phyloP scores from a whole-genome alignment of 1,140 invertebrate species.

The Apis mellifera region Amel_HAv3.1 CM009931.2:27036001-27036500 shows the following conservation, averaged over 20 bases:
- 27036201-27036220: background rate
- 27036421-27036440: too few species aligned
- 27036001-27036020: conserved; percentile 70
- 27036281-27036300: too few species aligned
- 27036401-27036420: too few species aligned
- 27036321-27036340: too few species aligned
- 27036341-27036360: too few species aligned
- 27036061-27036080: conserved; percentile 53
- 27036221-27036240: background rate
- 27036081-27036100: conserved; percentile 57
- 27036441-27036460: background rate
- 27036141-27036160: conserved; percentile 56
- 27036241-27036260: too few species aligned
- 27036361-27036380: too few species aligned
- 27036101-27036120: conserved; percentile 62
- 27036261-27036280: too few species aligned
- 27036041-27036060: conserved; percentile 75
- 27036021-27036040: conserved; percentile 78
- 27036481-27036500: background rate
- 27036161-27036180: conserved; percentile 41
- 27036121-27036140: conserved; percentile 73
- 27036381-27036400: too few species aligned
- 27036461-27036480: too few species aligned
- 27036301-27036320: too few species aligned
- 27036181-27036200: conserved; percentile 47